Evolutionary conservation across 2,113 vertebrate species (phyloP).

Genomic region (Craseonycteris thonglongyai): DNA sequence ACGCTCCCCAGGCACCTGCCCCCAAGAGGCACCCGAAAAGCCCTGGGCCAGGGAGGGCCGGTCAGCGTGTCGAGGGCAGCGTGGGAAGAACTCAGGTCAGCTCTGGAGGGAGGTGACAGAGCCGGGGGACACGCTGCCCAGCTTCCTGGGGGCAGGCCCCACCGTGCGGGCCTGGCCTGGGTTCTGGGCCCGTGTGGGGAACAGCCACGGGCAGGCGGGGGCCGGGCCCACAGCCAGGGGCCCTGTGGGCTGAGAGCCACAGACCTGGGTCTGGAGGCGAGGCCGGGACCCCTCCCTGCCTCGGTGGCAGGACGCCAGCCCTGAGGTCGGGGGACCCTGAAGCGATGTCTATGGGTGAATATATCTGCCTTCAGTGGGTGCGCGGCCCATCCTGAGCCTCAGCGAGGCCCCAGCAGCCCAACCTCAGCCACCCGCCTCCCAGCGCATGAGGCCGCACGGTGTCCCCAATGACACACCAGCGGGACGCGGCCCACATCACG

Average conservation of each 20-base stretch:
- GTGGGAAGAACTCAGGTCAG: background rate
- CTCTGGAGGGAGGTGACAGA: rapidly evolving
- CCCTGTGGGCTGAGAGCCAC: background rate
- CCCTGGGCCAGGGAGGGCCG: too few relatives aligned
- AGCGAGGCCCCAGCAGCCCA: background rate
- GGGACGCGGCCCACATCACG: rapidly evolving
- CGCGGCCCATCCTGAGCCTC: background rate
- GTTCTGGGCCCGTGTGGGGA: background rate
- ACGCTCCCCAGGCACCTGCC: too few relatives aligned
- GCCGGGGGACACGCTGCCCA: rapidly evolving
- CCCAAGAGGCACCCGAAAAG: background rate
- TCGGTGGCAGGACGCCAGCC: background rate
- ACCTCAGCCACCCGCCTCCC: background rate
- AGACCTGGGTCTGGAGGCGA: background rate
- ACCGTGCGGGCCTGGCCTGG: background rate
- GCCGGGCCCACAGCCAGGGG: background rate
- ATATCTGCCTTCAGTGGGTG: rapidly evolving
- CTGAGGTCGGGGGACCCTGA: background rate
- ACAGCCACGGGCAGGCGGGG: too few relatives aligned
- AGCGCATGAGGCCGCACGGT: too few relatives aligned
- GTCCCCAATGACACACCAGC: too few relatives aligned
- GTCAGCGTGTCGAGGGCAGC: background rate
- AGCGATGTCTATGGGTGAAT: rapidly evolving
- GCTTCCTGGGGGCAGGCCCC: rapidly evolving
- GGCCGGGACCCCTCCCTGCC: background rate